These are phyloP conservation scores for Echiichthys vipera DNA, from an alignment of 2,797 vertebrate genomes.

Conservation along the genomic window DNA sequence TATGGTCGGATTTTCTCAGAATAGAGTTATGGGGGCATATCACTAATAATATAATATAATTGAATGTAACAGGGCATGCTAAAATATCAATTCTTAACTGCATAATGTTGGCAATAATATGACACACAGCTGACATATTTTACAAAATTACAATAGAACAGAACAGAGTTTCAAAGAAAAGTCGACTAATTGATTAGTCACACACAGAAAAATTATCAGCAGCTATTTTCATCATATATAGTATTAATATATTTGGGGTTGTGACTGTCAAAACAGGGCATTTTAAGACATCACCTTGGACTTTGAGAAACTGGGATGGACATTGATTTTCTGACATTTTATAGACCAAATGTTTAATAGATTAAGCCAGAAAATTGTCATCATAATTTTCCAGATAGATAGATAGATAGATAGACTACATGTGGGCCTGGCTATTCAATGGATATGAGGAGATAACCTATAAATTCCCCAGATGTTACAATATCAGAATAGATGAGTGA, in stretches of 20 bases:
- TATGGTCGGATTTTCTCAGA: not conserved
- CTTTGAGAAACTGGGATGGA: too few relatives aligned
- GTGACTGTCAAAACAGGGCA: too few relatives aligned
- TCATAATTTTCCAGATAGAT: too few relatives aligned
- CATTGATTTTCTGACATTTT: too few relatives aligned
- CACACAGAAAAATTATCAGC: too few relatives aligned
- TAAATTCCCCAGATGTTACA: not conserved
- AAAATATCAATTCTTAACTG: not conserved
- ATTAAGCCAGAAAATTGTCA: too few relatives aligned
- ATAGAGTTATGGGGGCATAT: not conserved
- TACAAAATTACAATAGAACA: not conserved
- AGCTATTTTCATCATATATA: too few relatives aligned
- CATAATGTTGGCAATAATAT: not conserved
- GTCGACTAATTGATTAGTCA: too few relatives aligned
- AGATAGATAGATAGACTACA: not conserved
- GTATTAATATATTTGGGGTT: too few relatives aligned
- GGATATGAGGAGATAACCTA: not conserved
- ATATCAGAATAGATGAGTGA: not conserved
- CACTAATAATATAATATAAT: not conserved
- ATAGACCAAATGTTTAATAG: too few relatives aligned
- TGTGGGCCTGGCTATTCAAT: not conserved
- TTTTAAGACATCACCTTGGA: too few relatives aligned
- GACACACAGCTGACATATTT: slow-evolving; percentile 1
- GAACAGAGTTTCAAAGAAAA: not conserved
- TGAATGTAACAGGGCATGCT: not conserved